Conservation (phyloP, 2,797 vertebrate genomes). For the Alfaro cultratus region DNA sequence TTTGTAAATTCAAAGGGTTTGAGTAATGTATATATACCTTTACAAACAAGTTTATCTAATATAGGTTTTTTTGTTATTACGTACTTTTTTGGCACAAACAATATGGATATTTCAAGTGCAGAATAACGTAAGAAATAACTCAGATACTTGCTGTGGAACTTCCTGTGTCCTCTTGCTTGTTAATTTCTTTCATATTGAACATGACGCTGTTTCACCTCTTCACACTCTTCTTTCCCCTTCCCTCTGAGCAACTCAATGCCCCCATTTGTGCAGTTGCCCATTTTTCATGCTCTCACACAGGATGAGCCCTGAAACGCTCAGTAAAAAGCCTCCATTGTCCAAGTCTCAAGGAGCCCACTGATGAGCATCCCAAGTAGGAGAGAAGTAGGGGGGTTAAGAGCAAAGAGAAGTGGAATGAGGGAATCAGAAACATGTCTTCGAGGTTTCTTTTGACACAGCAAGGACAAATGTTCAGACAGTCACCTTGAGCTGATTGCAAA, state of each 20-base stretch:
- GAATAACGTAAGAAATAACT: constrained; percentile 40
- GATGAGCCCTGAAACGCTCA: constrained; percentile 60
- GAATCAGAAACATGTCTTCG: constrained; percentile 37
- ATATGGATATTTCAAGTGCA: constrained; percentile 31
- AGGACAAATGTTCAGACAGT: constrained; percentile 45
- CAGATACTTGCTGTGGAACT: constrained; percentile 32
- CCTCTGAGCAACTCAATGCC: constrained; percentile 69
- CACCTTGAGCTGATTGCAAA: constrained; percentile 62
- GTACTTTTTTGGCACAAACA: constrained; percentile 4
- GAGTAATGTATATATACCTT: not conserved
- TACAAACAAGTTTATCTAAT: not conserved
- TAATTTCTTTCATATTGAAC: constrained; percentile 71
- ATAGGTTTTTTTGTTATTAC: not conserved
- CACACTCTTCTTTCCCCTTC: constrained; percentile 14
- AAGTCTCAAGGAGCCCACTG: constrained; percentile 49
- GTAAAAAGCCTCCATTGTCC: constrained; percentile 83
- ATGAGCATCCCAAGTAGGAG: constrained; percentile 65
- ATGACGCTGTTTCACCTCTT: constrained; percentile 63
- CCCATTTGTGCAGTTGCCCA: constrained; percentile 79
- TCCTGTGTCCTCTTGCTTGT: constrained; percentile 49
- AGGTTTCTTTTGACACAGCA: constrained; percentile 35
- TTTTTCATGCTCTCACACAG: constrained; percentile 75
- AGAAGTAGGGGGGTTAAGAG: constrained; percentile 4
- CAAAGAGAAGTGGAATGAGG: not conserved
- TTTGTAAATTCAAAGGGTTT: not conserved